Conservation (phyloP, 2,888 invertebrate species). For the Brachypterus glaber region DNA sequence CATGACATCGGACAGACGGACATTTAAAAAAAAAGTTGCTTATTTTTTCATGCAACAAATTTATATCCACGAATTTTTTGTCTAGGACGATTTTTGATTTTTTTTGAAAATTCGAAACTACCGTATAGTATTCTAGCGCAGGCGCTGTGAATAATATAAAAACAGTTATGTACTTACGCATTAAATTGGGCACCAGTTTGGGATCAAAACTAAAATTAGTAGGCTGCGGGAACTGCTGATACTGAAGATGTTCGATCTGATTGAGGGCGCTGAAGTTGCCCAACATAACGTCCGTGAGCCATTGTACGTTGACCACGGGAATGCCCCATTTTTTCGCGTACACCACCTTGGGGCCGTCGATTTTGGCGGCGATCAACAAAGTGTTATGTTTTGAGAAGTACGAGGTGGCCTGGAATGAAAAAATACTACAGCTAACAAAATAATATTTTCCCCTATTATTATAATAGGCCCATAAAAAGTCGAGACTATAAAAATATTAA, state of each 20-base stretch:
- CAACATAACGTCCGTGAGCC: constrained; percentile 86
- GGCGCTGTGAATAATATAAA: no score
- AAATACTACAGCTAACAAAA: no score
- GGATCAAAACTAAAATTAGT: constrained; percentile 77
- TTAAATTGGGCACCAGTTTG: constrained; percentile 73
- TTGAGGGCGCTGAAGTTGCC: constrained; percentile 77
- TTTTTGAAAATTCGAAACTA: no score
- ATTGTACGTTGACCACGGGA: constrained; percentile 84
- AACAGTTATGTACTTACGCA: constrained; percentile 70
- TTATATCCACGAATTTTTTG: no score
- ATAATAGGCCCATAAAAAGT: no score
- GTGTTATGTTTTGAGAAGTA: constrained; percentile 75
- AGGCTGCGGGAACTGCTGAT: constrained; percentile 73
- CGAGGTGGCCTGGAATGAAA: constrained; percentile 49
- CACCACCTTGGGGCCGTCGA: constrained; percentile 78
- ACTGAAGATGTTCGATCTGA: constrained; percentile 73
- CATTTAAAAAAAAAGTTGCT: no score
- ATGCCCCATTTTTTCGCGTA: constrained; percentile 89
- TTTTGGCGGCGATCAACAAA: constrained; percentile 65
- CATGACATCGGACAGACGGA: no score
- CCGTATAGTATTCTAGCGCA: no score
- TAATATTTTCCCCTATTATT: no score
- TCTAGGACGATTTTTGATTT: no score
- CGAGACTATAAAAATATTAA: not conserved
- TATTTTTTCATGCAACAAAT: no score